These are phyloP conservation scores for Smittia sp. DNA, from an alignment of 2,888 invertebrate species.

Conservation along the genomic window DNA sequence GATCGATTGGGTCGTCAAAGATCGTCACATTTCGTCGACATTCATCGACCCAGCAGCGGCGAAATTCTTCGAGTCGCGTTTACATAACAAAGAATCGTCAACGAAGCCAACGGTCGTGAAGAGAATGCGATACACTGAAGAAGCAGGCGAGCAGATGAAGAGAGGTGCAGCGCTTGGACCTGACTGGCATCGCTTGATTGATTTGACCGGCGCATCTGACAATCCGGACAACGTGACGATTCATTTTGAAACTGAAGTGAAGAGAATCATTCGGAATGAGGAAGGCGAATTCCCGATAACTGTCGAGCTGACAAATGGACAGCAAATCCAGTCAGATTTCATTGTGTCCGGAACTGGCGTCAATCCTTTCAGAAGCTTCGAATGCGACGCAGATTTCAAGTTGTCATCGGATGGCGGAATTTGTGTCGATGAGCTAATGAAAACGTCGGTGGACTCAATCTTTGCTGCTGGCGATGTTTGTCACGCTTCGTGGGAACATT, in stretches of 20 bases:
- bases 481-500: conserved; percentile 71
- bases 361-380: conserved; percentile 62
- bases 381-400: conserved; percentile 56
- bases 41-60: conserved; percentile 96
- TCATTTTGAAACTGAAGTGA: conserved; percentile 61
- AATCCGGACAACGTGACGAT: conserved; percentile 57
- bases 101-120: conserved; percentile 54
- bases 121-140: conserved; percentile 67
- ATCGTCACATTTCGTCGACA: conserved; percentile 86
- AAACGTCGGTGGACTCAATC: conserved; percentile 72
- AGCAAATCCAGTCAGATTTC: conserved; percentile 77
- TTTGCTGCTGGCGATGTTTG: conserved; percentile 97
- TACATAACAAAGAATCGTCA: conserved; percentile 47
- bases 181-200: conserved; percentile 82
- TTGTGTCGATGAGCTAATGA: conserved; percentile 79
- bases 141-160: conserved; percentile 52
- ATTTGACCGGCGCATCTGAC: conserved; percentile 57
- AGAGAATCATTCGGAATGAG: conserved; percentile 43
- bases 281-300: conserved; percentile 63
- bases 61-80: conserved; percentile 74
- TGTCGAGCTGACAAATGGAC: conserved; percentile 71
- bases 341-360: conserved; percentile 96
- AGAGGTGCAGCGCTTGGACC: conserved; percentile 93
- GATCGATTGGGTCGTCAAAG: conserved; percentile 91
- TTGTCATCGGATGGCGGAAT: conserved; percentile 76